Evolutionary conservation across 2,888 invertebrate genomes (phyloP).

Genomic region (Quadroppia sp.): DNA sequence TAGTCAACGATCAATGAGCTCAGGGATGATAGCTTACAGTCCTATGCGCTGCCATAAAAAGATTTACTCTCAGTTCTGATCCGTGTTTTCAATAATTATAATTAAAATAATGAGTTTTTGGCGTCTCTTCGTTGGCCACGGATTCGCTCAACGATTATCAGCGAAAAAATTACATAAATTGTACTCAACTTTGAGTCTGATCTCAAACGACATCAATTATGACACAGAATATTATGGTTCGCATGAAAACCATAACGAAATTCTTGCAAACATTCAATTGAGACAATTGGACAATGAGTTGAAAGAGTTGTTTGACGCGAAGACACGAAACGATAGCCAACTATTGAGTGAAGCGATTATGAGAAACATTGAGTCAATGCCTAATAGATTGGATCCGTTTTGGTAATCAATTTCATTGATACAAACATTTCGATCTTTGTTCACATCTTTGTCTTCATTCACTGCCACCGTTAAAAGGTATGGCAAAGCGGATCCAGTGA

Average conservation of each 20-base stretch:
- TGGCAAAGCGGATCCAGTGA: not conserved
- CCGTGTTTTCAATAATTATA: not conserved
- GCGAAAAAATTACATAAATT: not conserved
- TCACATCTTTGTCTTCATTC: not conserved
- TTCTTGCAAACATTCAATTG: conserved; percentile 33
- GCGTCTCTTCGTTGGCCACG: not conserved
- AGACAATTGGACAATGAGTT: conserved; percentile 26
- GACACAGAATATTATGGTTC: not conserved
- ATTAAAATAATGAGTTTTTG: conserved; percentile 9
- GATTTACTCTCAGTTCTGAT: not conserved
- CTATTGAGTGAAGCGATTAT: conserved; percentile 28
- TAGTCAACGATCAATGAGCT: not conserved
- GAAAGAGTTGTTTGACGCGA: conserved; percentile 10
- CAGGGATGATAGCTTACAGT: not conserved
- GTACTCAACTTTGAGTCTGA: not conserved
- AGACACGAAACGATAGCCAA: not conserved
- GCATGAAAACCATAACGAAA: conserved; percentile 20
- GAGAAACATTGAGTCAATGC: conserved; percentile 13
- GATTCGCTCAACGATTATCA: not conserved
- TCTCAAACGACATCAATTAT: conserved; percentile 4
- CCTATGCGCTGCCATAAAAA: not conserved
- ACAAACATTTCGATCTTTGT: not conserved
- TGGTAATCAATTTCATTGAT: conserved; percentile 17
- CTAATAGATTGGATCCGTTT: conserved; percentile 38
- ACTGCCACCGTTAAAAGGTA: not conserved